Evolutionary conservation across 2,888 invertebrate genomes (phyloP), one percentile per base, ranked within the genome.

Genomic region (Scaeva pyrastri): DNA sequence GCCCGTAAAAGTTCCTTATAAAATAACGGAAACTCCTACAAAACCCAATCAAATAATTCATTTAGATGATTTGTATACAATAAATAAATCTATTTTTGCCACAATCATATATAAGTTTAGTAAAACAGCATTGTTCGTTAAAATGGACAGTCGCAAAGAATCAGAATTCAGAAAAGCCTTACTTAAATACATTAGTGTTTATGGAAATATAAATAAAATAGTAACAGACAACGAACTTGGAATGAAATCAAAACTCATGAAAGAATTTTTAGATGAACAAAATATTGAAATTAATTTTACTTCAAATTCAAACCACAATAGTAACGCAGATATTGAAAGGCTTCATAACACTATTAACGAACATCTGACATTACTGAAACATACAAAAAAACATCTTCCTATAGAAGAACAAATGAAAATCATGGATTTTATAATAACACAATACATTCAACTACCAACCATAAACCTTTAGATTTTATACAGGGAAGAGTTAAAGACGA

Each of bases 31-130:
- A 31, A 31, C 31, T 31, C 31, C 31, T 31, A 31, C 31, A 31
- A 31, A 31, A 31, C 31, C 31, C 31, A 31, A 31, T 31, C 31
- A 31, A 31, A 31, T 31, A 31, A 31, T 31, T 31, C 31, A 31
- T 31, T 31, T 31, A 31, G 31, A 31, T 31, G 31, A 3, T 31
- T 31, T 31, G 3, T 31, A 31, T 31, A 31, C 31, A 31, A 31
- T 31, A 31, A 31, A 31, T 31, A 31, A 31, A 31, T 31, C 31
- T 31, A 31, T 31, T 31, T 31, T 31, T 31, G 31, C 31, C 31
- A 31, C 31, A 70, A 88, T 55, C 88, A 89, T 21, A 77, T 19
- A 31, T 88, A 90, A 19, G 88, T 90, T 23, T 68, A 89, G 26
- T 88, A 89, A 39, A n/a, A n/a, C n/a, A n/a, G n/a, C n/a, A n/a